Base-by-base conservation (phyloP, 2,797 vertebrate genomes). In the Sebastes paucispinis region DNA sequence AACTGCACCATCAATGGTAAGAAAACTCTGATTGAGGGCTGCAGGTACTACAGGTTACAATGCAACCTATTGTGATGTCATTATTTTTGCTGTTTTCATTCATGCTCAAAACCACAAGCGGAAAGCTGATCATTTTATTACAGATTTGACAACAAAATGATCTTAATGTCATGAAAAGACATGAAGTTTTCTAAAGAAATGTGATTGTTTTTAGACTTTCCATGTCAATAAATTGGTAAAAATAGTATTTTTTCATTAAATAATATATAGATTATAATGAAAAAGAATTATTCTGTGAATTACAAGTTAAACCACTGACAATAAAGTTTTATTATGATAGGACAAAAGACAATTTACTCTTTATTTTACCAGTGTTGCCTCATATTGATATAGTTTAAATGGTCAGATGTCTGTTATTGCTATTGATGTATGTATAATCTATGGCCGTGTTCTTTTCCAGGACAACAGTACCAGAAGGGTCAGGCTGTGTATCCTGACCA, bases 401-500 rank as follows among this genome's bases (percentile, higher is more conserved):
- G 2, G 22, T 43, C 58, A 68, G 6, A 16, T 18, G 6, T 32
- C 5, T 60, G 3, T 70, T 67, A 2, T 36, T 47, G 25, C 4
- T 55, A 50, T 31, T 50, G 10, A 54, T 66, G n/a, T 58, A 25
- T 63, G 14, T 60, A 22, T 65, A 20, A 64, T 68, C 11, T 12
- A 4, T 74, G 54, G 3, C 18, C 9, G 7, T 24, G 24, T 0
- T 77, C 22, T 69, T n/a, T 85, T 88, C 60, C 88, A 98, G 97
- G 96, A 32, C 95, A 93, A 50, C 88, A 90, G 58, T 95, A 96
- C 73, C 90, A 87, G 64, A 76, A 78, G 52, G 97, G 96, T 1
- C 95, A 97, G 74, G 87, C 94, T 7, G 96, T 99, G 39, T 99
- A 97, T 87, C 93, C 95, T 1, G 95, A 94, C 34, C 89, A 89